These are phyloP conservation scores for Tachina lurida DNA, from an alignment of 2,888 invertebrate genomes.

Conservation along the genomic window DNA sequence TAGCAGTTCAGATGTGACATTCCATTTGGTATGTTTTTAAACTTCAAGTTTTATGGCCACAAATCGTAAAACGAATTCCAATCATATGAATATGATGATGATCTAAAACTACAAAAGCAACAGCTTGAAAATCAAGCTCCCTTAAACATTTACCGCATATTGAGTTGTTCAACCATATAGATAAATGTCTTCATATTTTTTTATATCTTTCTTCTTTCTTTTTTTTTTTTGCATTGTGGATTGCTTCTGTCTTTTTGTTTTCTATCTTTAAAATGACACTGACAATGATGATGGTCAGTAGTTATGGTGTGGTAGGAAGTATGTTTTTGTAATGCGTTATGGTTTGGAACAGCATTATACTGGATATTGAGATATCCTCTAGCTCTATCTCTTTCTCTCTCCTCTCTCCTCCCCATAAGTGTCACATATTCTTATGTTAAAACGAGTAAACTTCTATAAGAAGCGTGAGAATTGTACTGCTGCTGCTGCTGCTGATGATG, in stretches of 20 bases:
- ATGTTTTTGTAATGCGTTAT: constrained; percentile 22
- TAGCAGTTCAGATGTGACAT: constrained; percentile 47
- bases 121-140: constrained; percentile 37
- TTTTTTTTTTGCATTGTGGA: constrained; percentile 26
- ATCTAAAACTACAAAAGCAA: constrained; percentile 41
- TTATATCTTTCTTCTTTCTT: not conserved
- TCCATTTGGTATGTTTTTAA: constrained; percentile 52
- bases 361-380: constrained; percentile 57
- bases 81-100: constrained; percentile 48
- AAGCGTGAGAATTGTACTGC: constrained; percentile 66
- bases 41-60: constrained; percentile 49
- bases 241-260: not conserved
- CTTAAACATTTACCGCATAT: constrained; percentile 10
- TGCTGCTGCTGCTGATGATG: constrained; percentile 28
- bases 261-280: constrained; percentile 29
- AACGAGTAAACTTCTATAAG: constrained; percentile 41
- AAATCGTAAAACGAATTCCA: constrained; percentile 68
- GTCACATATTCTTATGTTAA: constrained; percentile 5
- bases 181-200: constrained; percentile 62
- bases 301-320: constrained; percentile 43
- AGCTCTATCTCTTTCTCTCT: not conserved
- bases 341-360: constrained; percentile 13
- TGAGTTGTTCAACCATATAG: constrained; percentile 58
- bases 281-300: constrained; percentile 47
- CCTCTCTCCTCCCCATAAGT: constrained; percentile 9